Base-by-base conservation (phyloP, 2,797 vertebrate species). In the Sebastes umbrosus region DNA sequence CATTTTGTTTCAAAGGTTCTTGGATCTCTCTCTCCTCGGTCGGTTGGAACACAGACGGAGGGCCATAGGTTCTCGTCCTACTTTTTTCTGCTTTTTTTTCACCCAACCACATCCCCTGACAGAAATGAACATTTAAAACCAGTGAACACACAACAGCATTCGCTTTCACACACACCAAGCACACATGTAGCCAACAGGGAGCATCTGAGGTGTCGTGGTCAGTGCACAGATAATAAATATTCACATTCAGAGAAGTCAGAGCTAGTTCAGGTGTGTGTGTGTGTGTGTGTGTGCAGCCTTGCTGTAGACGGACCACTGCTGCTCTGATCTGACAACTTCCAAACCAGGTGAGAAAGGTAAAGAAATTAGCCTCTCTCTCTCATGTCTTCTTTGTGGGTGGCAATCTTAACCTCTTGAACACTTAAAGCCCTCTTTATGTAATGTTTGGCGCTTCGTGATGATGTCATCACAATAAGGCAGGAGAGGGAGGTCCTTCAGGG, bases 211-310 rank as follows among this genome's bases (percentile, higher is more conserved):
- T 85, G 91, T 88, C 46, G 64, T 73, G 87, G 92, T 94, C 91
- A 93, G 92, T 94, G 93, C 92, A 93, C 91, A 88, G 90, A 82
- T 91, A 91, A 93, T 93, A 94, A 92, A 94, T 94, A 94, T 95
- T 95, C 94, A 96, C 95, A 96, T 95, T 96, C 92, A 94, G 91
- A 93, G 92, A 90, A 90, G 91, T 92, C 86, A 88, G 90, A 93
- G 91, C 87, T 85, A 86, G 85, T 87, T 91, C 72, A 83, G 84
- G 82, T 79, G 77, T 80, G 75, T 80, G 75, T 76, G 54, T 69
- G 54, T 69, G 54, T 39, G 36, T 64, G 52, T 74, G 69, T 72
- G 71, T 66, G 68, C 58, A 77, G 75, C 62, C 73, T 64, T 16
- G 10, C 69, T 66, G 66, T 39, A 79, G 32, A 84, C 68, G 67